Base-by-base conservation (phyloP, 2,113 vertebrate species). In the Fulica atra region DNA sequence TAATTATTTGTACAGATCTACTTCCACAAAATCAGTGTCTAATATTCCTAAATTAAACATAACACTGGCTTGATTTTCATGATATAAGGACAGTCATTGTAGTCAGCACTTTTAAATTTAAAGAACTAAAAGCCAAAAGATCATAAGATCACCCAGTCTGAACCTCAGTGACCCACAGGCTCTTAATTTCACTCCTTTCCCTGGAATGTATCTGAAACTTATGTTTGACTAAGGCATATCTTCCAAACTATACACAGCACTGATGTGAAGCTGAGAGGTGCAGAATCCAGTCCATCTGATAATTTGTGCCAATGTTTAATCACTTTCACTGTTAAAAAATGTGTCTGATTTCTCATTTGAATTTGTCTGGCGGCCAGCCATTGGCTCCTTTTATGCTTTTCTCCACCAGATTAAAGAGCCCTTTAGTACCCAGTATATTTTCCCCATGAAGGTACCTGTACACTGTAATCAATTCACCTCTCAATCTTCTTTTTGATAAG, bases 401-500 rank as follows among this genome's bases (percentile, higher is more conserved):
- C 66, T 89, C 81, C 81, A 82, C 29, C 17, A 65, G 53, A 89
- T 69, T 87, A 89, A 85, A 85, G 61, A 92, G 35, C 21, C 63
- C 86, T 92, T 89, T 91, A 93, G 57, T 69, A 89, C 61, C 70
- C 18, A 53, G 86, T 89, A 79, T 92, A 93, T 95, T 93, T 95
- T 94, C 72, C 78, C 78, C 84, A 54, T 65, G 81, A 94, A 95
- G 89, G 84, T 95, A 82, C 48, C 89, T 95, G 91, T 93, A 93
- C 84, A 89, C 31, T 85, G 70, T 89, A 95, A 95, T 97, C 93
- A 95, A 95, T 78, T 61, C 86, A 68, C 70, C 81, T 48, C 91
- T 96, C 95, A 91, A 69, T 96, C 94, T 97, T 93, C 64, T 90
- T 93, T 83, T 88, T 94, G 93, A 92, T 93, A 89, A 95, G 33